A percentile compares a stretch with the other conserved stretches of the same genome.
phyloP scores from a whole-genome alignment of 2,888 invertebrate genomes.

The Nephrotoma appendiculata region DNA sequence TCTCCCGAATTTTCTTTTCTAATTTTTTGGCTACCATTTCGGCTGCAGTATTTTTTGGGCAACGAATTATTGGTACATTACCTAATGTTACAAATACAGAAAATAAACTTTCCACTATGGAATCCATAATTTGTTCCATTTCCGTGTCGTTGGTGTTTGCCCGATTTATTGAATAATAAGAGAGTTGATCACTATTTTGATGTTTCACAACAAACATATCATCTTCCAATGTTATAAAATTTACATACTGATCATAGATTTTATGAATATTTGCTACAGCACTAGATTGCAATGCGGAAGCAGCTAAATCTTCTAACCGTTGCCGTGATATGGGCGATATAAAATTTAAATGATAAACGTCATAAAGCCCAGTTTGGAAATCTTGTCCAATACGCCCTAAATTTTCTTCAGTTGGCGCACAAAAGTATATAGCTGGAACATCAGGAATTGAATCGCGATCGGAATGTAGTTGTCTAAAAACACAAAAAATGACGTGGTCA shows the following conservation, averaged over 20 bases:
- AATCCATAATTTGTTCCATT: conserved; percentile 88
- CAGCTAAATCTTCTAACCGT: conserved; percentile 88
- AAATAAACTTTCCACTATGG: conserved; percentile 90
- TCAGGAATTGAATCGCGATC: conserved; percentile 91
- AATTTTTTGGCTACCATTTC: conserved; percentile 96
- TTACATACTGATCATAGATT: conserved; percentile 96
- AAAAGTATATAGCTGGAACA: conserved; percentile 97
- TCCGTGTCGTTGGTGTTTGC: conserved; percentile 90
- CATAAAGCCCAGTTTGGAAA: conserved; percentile 77
- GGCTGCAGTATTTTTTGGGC: conserved; percentile 91
- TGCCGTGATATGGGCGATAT: conserved; percentile 88
- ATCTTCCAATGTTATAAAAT: conserved; percentile 96
- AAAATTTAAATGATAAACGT: conserved; percentile 91
- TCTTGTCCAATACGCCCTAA: conserved; percentile 86
- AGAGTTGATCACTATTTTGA: conserved; percentile 78
- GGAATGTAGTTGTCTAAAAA: conserved; percentile 62
- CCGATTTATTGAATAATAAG: conserved; percentile 91
- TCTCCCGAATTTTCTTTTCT: conserved; percentile 93
- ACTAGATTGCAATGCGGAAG: conserved; percentile 79
- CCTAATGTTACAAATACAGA: conserved; percentile 96
- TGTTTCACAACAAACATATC: conserved; percentile 91
- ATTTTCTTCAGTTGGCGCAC: conserved; percentile 92
- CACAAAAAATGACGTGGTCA: too few relatives aligned
- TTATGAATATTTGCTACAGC: conserved; percentile 87
- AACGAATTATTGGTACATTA: conserved; percentile 39